Conservation (phyloP, 2,113 vertebrate species). For the Bos indicus region DNA sequence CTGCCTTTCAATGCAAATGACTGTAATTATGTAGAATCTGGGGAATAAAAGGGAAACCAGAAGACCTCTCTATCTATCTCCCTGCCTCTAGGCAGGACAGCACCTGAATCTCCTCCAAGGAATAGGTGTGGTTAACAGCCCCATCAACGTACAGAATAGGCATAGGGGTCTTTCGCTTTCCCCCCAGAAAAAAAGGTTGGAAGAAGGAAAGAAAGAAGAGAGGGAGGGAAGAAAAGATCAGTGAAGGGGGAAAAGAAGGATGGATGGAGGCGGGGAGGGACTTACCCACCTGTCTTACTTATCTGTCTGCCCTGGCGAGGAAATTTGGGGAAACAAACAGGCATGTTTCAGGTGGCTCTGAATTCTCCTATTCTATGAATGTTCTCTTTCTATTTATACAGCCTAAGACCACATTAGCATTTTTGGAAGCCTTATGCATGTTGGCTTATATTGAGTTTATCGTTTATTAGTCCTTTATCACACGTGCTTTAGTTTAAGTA, state of each 20-base stretch:
- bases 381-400: neutral
- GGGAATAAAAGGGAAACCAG: constrained; percentile 16
- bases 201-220: neutral
- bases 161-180: neutral
- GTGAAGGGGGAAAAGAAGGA: neutral
- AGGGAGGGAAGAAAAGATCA: neutral
- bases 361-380: neutral
- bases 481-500: neutral
- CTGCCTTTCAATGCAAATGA: constrained; percentile 29
- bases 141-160: neutral
- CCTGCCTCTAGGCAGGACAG: neutral
- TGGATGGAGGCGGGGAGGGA: neutral
- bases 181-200: neutral
- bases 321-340: no score
- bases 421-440: neutral
- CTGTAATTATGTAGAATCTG: constrained; percentile 20
- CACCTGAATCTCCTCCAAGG: neutral
- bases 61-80: constrained; percentile 27
- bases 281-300: neutral
- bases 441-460: neutral
- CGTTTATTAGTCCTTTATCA: neutral
- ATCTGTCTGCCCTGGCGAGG: rapidly evolving
- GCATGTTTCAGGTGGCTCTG: neutral
- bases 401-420: neutral
- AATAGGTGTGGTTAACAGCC: neutral